Conservation (phyloP, 2,113 vertebrate genomes). For the Stegastes partitus region DNA sequence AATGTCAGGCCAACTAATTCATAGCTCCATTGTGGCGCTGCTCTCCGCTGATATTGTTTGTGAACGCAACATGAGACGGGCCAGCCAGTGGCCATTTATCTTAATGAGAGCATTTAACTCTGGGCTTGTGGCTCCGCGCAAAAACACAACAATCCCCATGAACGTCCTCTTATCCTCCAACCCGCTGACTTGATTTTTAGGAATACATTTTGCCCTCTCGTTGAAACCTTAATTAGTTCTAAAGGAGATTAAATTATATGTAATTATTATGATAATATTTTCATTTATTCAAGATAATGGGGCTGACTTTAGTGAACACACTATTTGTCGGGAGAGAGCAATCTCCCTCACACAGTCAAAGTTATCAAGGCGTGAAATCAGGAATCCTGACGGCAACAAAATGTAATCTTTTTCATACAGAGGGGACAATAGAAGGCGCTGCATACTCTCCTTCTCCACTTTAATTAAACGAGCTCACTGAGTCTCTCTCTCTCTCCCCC, state of each 20-base stretch:
- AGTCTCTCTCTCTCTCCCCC: slow-evolving; percentile 56
- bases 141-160: slow-evolving; percentile 18
- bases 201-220: slow-evolving; percentile 73
- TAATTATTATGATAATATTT: slow-evolving; percentile 86
- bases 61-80: slow-evolving; percentile 62
- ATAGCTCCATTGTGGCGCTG: slow-evolving; percentile 46
- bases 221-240: slow-evolving; percentile 82
- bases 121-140: slow-evolving; percentile 22
- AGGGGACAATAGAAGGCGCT: slow-evolving; percentile 82
- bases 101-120: slow-evolving; percentile 80
- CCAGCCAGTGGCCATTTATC: slow-evolving; percentile 77
- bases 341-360: slow-evolving; percentile 76
- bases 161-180: slow-evolving; percentile 52
- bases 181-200: slow-evolving; percentile 69
- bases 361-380: slow-evolving; percentile 86
- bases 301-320: slow-evolving; percentile 72
- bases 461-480: slow-evolving; percentile 83
- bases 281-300: slow-evolving; percentile 83
- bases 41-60: slow-evolving; percentile 69
- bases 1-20: slow-evolving; percentile 59
- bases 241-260: slow-evolving; percentile 85
- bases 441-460: slow-evolving; percentile 77
- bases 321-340: slow-evolving; percentile 77
- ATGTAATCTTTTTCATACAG: slow-evolving; percentile 84
- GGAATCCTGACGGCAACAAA: slow-evolving; percentile 85